These are phyloP conservation scores for Bucco capensis DNA, from an alignment of 2,113 vertebrate genomes.

Conservation along the genomic window DNA sequence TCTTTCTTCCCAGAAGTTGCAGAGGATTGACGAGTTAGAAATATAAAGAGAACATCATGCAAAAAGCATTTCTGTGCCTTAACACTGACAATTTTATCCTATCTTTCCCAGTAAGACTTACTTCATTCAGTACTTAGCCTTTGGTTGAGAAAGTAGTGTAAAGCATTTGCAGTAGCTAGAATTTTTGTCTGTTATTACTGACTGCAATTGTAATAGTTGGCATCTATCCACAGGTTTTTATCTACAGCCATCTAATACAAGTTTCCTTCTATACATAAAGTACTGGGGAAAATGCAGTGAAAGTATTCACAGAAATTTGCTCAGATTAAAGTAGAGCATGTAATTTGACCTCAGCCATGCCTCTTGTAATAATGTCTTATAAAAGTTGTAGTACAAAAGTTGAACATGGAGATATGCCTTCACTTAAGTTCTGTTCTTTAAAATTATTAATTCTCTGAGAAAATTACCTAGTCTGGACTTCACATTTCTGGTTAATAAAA, in stretches of 20 bases:
- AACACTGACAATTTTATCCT: not conserved
- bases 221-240: not conserved
- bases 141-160: not conserved
- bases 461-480: not conserved
- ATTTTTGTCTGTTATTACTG: not conserved
- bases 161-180: not conserved
- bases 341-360: not conserved
- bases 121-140: not conserved
- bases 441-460: not conserved
- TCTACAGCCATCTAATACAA: not conserved
- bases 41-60: not conserved
- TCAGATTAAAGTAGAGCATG: not conserved
- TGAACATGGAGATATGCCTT: not conserved
- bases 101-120: not conserved
- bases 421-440: not conserved
- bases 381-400: not conserved
- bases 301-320: not conserved
- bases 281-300: not conserved
- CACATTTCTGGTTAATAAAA: not conserved
- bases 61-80: not conserved
- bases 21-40: not conserved
- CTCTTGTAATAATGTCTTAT: not conserved
- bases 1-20: not conserved
- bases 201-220: not conserved
- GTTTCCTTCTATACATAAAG: not conserved